Percentiles rank a stretch among this genome's conserved stretches.
Evolutionary conservation across 2,888 invertebrate genomes (phyloP).

Genomic region (Timandra comae): DNA sequence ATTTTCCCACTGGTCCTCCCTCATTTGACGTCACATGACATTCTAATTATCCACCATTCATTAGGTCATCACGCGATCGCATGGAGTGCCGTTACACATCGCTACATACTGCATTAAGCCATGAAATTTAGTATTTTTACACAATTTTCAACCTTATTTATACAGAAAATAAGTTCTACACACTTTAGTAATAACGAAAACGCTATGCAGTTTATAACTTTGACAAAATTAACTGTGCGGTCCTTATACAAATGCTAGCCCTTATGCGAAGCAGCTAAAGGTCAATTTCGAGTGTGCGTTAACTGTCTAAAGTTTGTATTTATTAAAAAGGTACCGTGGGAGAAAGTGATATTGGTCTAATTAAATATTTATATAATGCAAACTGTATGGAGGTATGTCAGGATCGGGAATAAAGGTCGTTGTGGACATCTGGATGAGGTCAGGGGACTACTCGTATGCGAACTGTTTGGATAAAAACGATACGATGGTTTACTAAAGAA

Average conservation of each 20-base stretch:
- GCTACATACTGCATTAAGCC: too few relatives aligned
- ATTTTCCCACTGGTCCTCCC: slow-evolving; percentile 38
- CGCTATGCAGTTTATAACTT: too few relatives aligned
- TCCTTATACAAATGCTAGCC: too few relatives aligned
- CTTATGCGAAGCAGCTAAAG: slow-evolving; percentile 12
- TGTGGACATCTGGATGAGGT: slow-evolving; percentile 57
- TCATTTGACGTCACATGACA: slow-evolving; percentile 54
- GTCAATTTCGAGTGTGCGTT: slow-evolving; percentile 6
- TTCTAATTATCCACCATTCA: slow-evolving; percentile 52
- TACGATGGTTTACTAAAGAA: too few relatives aligned
- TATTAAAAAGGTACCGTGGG: slow-evolving; percentile 51
- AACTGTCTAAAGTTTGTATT: slow-evolving; percentile 5
- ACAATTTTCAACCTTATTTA: slow-evolving; percentile 18
- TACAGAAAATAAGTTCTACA: neutral
- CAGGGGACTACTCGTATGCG: too few relatives aligned
- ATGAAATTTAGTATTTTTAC: too few relatives aligned
- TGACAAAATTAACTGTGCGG: slow-evolving; percentile 15
- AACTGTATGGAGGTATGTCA: slow-evolving; percentile 41
- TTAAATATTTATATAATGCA: slow-evolving; percentile 63
- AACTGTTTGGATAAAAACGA: too few relatives aligned
- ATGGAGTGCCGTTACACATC: slow-evolving; percentile 55
- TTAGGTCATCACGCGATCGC: slow-evolving; percentile 61
- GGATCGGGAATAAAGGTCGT: slow-evolving; percentile 39
- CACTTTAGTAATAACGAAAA: too few relatives aligned
- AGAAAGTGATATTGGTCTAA: slow-evolving; percentile 49